phyloP scores from a whole-genome alignment of 2,888 invertebrate genomes.

The Eupelmus urozonus region DNA sequence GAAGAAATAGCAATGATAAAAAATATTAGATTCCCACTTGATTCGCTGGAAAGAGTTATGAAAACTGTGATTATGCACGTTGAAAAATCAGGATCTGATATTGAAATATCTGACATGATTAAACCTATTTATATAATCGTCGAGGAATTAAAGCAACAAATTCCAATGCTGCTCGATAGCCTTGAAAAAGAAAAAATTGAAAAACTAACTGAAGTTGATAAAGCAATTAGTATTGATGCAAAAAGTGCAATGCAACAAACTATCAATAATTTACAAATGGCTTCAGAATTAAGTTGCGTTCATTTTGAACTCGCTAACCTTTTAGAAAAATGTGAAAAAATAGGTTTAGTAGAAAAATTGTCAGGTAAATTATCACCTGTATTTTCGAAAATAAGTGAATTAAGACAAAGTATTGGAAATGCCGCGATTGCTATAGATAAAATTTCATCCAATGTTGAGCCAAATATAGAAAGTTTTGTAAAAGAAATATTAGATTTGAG shows the following conservation, averaged over 20 bases:
- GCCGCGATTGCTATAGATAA: constrained; percentile 68
- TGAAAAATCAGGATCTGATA: constrained; percentile 58
- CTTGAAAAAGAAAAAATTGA: constrained; percentile 43
- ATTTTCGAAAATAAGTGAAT: constrained; percentile 65
- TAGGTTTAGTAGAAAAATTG: constrained; percentile 36
- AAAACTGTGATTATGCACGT: constrained; percentile 84
- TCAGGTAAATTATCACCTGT: constrained; percentile 56
- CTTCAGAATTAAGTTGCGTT: constrained; percentile 66
- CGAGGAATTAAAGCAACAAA: constrained; percentile 68
- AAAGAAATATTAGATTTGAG: constrained; percentile 67
- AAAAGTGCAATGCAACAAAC: constrained; percentile 48
- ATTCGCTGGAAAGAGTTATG: constrained; percentile 82
- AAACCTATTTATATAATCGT: constrained; percentile 64
- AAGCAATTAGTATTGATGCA: constrained; percentile 27
- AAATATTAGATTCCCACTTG: constrained; percentile 80
- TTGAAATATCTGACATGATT: constrained; percentile 60
- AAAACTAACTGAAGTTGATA: background rate
- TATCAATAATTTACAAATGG: constrained; percentile 64
- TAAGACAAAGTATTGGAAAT: constrained; percentile 67
- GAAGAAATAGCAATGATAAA: constrained; percentile 80
- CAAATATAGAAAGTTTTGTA: constrained; percentile 63
- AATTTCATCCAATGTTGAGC: constrained; percentile 58
- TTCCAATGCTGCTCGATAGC: constrained; percentile 62
- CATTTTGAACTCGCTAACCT: constrained; percentile 69
- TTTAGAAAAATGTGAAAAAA: constrained; percentile 65